These are phyloP conservation scores for Astatoreochromis straeleni DNA, from an alignment of 2,113 vertebrate species.

Conservation along the genomic window DNA sequence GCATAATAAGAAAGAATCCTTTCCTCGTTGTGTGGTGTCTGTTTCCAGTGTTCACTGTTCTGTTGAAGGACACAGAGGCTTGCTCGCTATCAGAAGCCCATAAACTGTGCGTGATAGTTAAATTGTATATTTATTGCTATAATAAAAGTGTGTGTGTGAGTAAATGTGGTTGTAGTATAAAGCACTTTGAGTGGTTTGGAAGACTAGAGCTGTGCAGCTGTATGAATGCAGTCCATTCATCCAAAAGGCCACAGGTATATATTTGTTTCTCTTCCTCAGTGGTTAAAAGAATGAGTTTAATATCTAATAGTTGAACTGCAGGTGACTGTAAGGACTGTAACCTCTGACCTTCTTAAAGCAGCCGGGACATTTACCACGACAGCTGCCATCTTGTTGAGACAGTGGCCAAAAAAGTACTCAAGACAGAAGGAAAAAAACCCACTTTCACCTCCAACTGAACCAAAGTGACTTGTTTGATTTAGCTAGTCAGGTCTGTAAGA, in stretches of 20 bases:
- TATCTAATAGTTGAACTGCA: neutral
- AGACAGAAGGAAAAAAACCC: fast-evolving
- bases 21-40: neutral
- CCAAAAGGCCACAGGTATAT: neutral
- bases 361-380: neutral
- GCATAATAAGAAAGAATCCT: neutral
- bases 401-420: neutral
- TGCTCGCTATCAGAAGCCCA: neutral
- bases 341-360: neutral
- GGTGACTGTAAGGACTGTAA: neutral
- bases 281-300: neutral
- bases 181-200: neutral
- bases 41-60: neutral
- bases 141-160: neutral
- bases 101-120: neutral
- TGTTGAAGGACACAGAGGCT: neutral
- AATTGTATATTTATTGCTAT: neutral
- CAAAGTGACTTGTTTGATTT: neutral
- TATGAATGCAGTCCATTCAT: neutral
- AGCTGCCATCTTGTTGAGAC: neutral
- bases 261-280: neutral
- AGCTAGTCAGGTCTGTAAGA: neutral
- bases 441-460: neutral
- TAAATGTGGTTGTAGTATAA: neutral
- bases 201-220: neutral